Base-by-base conservation (phyloP, 1,140 invertebrate genomes). In the Pteromalus puparum region DNA sequence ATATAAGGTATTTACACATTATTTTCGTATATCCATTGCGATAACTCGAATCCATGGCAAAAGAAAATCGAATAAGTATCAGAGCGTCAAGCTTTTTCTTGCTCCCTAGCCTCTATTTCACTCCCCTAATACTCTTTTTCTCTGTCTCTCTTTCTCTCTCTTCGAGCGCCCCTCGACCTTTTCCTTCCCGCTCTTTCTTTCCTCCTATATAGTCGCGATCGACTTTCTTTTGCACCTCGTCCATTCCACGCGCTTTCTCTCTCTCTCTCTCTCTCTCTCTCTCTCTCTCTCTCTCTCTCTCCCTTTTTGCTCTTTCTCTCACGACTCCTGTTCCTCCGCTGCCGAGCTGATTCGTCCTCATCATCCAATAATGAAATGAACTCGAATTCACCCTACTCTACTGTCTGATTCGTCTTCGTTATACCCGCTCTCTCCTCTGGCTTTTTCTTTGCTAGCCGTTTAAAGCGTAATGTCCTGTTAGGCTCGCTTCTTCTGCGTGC, bases 341-440 rank as follows among this genome's bases (percentile, higher is more conserved):
- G 15, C 30, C 12, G 28, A 53, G 53, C 76, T 65, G 76, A 78
- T 78, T 78, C 76, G 26, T 78, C 76, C 76, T 61, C 76, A 30
- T 78, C 46, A 78, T 61, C 76, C 24, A 24, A 78, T 65, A 78
- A 65, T 78, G 46, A 78, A 78, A 78, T 78, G 76, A 78, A 78
- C 46, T 53, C 76, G 24, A 53, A 65, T 53, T 53, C 48, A 53
- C 48, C 48, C 48, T 42, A 42, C 38, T 48, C n/a, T 6, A 21
- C 21, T 21, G 42, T 68, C 67, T 68, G 67, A 68, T 68, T 28
- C 70, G 30, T 73, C 30, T 73, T 34, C 30, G 70, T 38, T 74
- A n/a, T n/a, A 61, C 53, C 15, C n/a, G 18, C n/a, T 34, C n/a
- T 24, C 26, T 72, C 18, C 18, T 34, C 13, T 34, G 6, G 15